phyloP scores from a whole-genome alignment of 2,888 invertebrate species.

The Amphiduros pacificus region DNA sequence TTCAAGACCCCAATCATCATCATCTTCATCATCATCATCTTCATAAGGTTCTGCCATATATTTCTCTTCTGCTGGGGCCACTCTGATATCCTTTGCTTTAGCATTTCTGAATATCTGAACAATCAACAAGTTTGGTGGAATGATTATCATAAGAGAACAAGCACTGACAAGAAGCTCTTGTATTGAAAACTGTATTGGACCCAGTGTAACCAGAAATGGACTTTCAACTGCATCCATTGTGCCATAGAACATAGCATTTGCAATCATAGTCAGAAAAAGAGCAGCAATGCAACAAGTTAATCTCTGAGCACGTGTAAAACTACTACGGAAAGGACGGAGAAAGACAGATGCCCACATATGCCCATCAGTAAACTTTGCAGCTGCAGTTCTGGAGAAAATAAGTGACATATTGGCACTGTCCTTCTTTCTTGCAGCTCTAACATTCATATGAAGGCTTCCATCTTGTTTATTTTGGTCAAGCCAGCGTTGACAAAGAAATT shows the following conservation, averaged over 20 bases:
- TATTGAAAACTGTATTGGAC: constrained; percentile 32
- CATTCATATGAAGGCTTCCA: constrained; percentile 56
- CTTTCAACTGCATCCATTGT: constrained; percentile 20
- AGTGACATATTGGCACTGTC: constrained; percentile 56
- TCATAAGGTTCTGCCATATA: too few relatives aligned
- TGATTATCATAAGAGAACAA: constrained; percentile 24
- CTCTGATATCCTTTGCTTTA: too few relatives aligned
- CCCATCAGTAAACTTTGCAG: constrained; percentile 55
- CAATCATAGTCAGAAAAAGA: constrained; percentile 39
- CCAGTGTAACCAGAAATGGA: constrained; percentile 29
- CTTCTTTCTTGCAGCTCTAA: constrained; percentile 52
- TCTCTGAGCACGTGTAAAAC: constrained; percentile 55
- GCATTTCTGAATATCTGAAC: constrained; percentile 33
- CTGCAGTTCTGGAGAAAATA: constrained; percentile 51
- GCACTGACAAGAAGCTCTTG: constrained; percentile 32
- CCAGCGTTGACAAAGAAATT: constrained; percentile 54
- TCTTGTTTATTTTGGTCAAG: constrained; percentile 56
- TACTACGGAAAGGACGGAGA: constrained; percentile 57
- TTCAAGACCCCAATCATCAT: too few relatives aligned
- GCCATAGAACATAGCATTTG: constrained; percentile 37
- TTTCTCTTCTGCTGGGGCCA: too few relatives aligned
- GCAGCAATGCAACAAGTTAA: constrained; percentile 36
- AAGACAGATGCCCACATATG: constrained; percentile 62
- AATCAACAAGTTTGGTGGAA: constrained; percentile 33
- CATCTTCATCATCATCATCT: too few relatives aligned